Conservation (phyloP, 2,113 vertebrate genomes). For the Myotis brandtii region DNA sequence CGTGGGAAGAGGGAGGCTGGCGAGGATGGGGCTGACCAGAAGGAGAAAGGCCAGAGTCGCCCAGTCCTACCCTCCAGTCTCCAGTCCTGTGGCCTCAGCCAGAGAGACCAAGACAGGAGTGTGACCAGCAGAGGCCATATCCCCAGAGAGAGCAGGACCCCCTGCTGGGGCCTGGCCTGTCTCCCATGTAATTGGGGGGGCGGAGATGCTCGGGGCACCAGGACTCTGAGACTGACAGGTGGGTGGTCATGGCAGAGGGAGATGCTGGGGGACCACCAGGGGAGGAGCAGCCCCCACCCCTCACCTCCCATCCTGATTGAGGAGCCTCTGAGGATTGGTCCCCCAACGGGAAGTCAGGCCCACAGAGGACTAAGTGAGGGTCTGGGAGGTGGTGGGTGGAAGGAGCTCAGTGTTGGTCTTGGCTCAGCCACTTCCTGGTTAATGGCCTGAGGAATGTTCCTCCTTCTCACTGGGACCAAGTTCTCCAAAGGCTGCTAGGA, state of each 20-base stretch:
- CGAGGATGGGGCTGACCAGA: neutral
- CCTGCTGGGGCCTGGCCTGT: neutral
- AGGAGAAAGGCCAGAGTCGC: neutral
- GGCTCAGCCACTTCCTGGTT: too few species aligned
- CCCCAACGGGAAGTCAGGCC: neutral
- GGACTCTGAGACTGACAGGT: too few species aligned
- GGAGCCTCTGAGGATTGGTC: neutral
- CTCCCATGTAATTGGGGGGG: neutral
- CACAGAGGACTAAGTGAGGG: too few species aligned
- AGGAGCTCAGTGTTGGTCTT: too few species aligned
- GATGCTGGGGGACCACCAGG: too few species aligned
- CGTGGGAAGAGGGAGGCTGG: neutral
- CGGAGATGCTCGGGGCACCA: neutral
- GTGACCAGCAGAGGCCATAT: fast-evolving
- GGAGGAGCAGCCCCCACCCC: neutral
- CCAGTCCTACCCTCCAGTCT: neutral
- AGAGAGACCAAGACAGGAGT: too few species aligned
- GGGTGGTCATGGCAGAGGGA: too few species aligned
- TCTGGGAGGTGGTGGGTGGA: too few species aligned
- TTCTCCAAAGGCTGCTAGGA: too few species aligned
- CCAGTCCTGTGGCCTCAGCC: neutral
- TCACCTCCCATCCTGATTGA: too few species aligned
- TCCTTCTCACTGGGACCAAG: neutral
- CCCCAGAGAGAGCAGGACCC: neutral
- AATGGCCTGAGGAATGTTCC: neutral